Evolutionary conservation across 2,888 invertebrate species (phyloP), one percentile per base, ranked within the genome.

Genomic region (Apocheima hispidaria): DNA sequence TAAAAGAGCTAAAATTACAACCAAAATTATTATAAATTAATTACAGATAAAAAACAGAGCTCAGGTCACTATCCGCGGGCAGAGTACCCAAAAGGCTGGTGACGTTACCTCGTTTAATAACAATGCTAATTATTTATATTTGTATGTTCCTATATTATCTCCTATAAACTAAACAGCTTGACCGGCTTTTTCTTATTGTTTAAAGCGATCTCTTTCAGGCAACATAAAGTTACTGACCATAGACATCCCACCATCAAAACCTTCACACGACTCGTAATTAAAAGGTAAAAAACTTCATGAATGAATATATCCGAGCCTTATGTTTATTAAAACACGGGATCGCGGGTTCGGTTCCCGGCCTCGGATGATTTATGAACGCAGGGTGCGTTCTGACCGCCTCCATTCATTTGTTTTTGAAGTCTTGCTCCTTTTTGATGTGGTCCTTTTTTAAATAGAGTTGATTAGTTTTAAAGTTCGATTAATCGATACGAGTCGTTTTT

Each of bases 391-490:
- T 75, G 75, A 73, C 85, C 88, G 84, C 86, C 85, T 85, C 80
- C 91, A 89, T 90, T 90, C 91, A 91, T 91, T 90, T 90, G 88
- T 90, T 90, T 90, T 88, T 87, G 81, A 72, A 60, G 58, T 56
- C 63, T 69, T 73, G 78, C 72, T 83, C 79, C 77, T 57, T 58
- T 23, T 55, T 12, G 21, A 33, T 6, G 41, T 41, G 43, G 4
- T 44, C 21, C 12, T 60, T 60, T 85, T 87, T 81, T 74, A 77
- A 81, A 88, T 90, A 88, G 83, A 81, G 84, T 87, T 91, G 91
- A 92, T 92, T 92, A 91, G 90, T 90, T 92, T 84, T 89, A 84
- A 87, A 87, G 72, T 79, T 71, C 85, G 83, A 86, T 89, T 88
- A 88, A 89, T 62, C 61, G 61, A 52, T 48, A 85, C 83, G 82